These are phyloP conservation scores for Drosophila trichaetosa DNA, from an alignment of 2,888 invertebrate species.

Conservation along the genomic window DNA sequence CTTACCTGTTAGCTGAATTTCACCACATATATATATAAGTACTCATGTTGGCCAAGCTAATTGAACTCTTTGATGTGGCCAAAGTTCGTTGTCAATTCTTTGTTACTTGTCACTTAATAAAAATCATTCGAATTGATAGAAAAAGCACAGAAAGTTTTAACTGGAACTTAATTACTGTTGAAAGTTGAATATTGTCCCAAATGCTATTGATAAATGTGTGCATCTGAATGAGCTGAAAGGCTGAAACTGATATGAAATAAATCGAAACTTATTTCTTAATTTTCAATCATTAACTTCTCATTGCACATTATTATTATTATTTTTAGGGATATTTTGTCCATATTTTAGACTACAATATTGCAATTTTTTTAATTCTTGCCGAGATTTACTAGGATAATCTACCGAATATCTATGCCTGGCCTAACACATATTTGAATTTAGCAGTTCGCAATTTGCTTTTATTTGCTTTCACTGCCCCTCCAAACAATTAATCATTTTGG, in stretches of 20 bases:
- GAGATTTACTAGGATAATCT: not conserved
- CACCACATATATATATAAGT: not conserved
- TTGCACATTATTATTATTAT: not conserved
- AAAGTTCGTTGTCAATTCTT: not conserved
- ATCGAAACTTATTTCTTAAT: not conserved
- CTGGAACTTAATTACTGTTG: not conserved
- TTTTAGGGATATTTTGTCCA: not conserved
- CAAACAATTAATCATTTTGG: conserved; percentile 24
- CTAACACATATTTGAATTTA: not conserved
- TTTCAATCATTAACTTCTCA: not conserved
- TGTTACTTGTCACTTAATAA: not conserved
- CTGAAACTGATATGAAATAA: not conserved
- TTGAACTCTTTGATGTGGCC: not conserved
- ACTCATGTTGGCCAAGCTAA: not conserved
- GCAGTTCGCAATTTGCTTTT: not conserved
- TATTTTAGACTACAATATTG: not conserved
- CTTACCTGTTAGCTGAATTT: no score
- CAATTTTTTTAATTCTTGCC: not conserved
- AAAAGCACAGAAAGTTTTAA: not conserved
- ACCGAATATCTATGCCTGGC: not conserved
- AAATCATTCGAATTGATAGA: not conserved
- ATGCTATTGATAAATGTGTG: not conserved
- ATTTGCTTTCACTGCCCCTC: not conserved
- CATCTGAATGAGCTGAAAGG: not conserved
- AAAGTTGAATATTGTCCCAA: no score